phyloP scores from a whole-genome alignment of 2,113 vertebrate species.

The Oreochromis niloticus region DNA sequence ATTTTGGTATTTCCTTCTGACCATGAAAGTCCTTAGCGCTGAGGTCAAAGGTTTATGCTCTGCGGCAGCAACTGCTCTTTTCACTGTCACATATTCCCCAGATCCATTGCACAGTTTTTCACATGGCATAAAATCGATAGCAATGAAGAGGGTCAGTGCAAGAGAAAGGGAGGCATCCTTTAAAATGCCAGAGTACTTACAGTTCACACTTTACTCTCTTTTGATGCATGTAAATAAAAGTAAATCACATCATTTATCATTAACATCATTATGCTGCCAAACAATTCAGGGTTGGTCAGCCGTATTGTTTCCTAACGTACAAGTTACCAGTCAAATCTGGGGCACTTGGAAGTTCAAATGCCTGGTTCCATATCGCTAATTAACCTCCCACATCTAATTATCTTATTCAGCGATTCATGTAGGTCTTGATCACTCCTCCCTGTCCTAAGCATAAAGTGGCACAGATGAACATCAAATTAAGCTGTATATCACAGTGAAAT shows the following conservation, averaged over 20 bases:
- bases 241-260: background rate
- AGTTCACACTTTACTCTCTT: background rate
- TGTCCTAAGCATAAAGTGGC: background rate
- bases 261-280: background rate
- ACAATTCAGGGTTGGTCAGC: background rate
- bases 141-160: slow-evolving; percentile 20
- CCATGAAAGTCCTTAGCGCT: background rate
- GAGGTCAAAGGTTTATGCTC: background rate
- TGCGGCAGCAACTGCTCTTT: background rate
- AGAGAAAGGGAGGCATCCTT: background rate
- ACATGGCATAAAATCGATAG: slow-evolving; percentile 33
- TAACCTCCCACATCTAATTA: background rate
- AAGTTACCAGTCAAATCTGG: background rate
- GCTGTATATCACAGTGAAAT: background rate
- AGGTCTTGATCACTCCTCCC: background rate
- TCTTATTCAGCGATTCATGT: background rate
- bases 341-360: background rate
- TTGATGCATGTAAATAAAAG: background rate
- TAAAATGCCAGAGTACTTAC: background rate
- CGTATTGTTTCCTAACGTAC: background rate
- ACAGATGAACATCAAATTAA: background rate
- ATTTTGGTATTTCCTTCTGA: background rate
- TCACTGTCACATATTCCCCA: slow-evolving; percentile 9
- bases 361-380: background rate
- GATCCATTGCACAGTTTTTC: background rate